Percentiles rank a stretch among this genome's conserved stretches.
Conservation (phyloP, 2,888 invertebrate genomes). For the Mellilla xanthometata region DNA sequence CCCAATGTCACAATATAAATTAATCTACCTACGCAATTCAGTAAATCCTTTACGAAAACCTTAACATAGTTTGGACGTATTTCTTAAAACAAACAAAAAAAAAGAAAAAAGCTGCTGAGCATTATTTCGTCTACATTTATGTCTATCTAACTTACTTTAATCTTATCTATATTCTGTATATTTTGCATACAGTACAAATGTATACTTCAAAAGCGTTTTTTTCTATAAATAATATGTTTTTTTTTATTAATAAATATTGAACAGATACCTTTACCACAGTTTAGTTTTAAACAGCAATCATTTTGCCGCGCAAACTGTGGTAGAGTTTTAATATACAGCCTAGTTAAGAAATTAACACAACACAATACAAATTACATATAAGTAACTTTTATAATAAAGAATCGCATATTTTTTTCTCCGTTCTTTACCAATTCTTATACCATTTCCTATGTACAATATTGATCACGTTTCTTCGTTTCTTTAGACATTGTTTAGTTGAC, state of each 20-base stretch:
- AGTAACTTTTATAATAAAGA: slow-evolving; percentile 45
- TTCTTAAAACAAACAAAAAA: slow-evolving; percentile 35
- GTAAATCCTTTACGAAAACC: slow-evolving; percentile 15
- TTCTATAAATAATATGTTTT: slow-evolving; percentile 56
- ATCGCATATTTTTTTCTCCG: slow-evolving; percentile 36
- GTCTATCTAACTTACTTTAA: slow-evolving; percentile 68
- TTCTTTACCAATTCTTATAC: slow-evolving; percentile 41
- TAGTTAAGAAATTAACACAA: slow-evolving; percentile 33
- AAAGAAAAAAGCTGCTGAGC: slow-evolving; percentile 56
- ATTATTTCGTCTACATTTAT: slow-evolving; percentile 67
- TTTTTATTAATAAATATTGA: slow-evolving; percentile 42
- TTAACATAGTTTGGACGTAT: slow-evolving; percentile 41
- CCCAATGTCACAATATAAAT: too few relatives aligned
- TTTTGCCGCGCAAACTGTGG: slow-evolving; percentile 10
- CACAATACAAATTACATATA: slow-evolving; percentile 41
- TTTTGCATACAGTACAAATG: slow-evolving; percentile 65
- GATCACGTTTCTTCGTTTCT: slow-evolving; percentile 72
- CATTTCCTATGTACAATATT: slow-evolving; percentile 59
- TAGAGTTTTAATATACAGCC: slow-evolving; percentile 29
- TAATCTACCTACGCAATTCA: slow-evolving; percentile 4
- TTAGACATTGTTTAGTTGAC: slow-evolving; percentile 71
- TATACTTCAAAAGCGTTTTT: slow-evolving; percentile 70
- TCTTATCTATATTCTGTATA: slow-evolving; percentile 50
- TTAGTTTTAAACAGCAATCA: slow-evolving; percentile 8
- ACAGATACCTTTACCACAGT: slow-evolving; percentile 35